These are phyloP conservation scores for Lymantria monacha DNA, from an alignment of 2,888 invertebrate genomes.

Conservation along the genomic window DNA sequence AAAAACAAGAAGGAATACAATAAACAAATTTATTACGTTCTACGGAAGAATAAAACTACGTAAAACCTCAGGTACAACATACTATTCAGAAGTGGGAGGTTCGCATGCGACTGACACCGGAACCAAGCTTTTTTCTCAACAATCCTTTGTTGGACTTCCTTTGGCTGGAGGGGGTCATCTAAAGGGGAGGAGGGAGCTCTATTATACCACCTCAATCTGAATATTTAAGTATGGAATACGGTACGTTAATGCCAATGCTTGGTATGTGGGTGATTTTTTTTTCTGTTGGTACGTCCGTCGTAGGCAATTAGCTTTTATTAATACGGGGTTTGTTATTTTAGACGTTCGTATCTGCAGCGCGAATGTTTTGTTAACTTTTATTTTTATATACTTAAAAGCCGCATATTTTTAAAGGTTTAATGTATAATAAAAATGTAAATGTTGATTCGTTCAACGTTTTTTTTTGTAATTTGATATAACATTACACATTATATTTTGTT, in stretches of 20 bases:
- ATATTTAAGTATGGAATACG: conserved; percentile 69
- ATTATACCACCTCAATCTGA: conserved; percentile 68
- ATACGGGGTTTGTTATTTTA: conserved; percentile 13
- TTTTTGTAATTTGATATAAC: too few species aligned
- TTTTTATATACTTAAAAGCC: too few species aligned
- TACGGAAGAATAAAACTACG: conserved; percentile 28
- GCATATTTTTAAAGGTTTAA: not conserved
- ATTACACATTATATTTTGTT: too few species aligned
- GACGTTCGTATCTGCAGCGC: conserved; percentile 11
- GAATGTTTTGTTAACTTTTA: conserved; percentile 6
- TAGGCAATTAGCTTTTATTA: conserved; percentile 33
- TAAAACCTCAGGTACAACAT: conserved; percentile 32
- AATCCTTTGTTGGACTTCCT: conserved; percentile 69
- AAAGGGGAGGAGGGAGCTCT: conserved; percentile 30
- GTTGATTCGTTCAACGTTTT: too few species aligned
- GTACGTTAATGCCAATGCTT: conserved; percentile 56
- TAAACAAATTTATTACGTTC: conserved; percentile 36
- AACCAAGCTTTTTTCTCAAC: conserved; percentile 66
- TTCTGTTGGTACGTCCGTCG: conserved; percentile 17
- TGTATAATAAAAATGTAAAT: not conserved
- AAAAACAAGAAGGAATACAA: conserved; percentile 28
- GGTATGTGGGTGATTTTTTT: conserved; percentile 30
- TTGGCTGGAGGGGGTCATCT: conserved; percentile 44
- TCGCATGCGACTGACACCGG: conserved; percentile 71
- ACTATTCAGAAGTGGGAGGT: conserved; percentile 34